Evolutionary conservation across 2,797 vertebrate genomes (phyloP), one percentile per base, ranked within the genome.

Genomic region (Adelosebastes latens): DNA sequence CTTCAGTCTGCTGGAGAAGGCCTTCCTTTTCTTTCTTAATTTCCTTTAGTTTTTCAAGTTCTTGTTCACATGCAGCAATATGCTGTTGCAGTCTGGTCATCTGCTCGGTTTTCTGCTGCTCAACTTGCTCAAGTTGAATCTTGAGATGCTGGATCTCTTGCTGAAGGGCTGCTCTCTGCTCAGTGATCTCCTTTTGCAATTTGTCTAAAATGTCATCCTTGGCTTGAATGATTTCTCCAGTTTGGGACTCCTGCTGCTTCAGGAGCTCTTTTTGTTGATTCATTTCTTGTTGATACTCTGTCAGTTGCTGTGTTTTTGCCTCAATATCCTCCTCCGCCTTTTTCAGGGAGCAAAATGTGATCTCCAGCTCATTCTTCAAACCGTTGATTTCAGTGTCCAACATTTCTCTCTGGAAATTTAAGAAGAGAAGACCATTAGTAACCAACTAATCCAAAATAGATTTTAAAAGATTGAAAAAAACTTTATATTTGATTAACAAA

Each of bases 241-340:
- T 46, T 42, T 84, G 61, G 8, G 62, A 62, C 29, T 80, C 52
- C 5, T 92, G 90, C 68, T 93, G 86, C 2, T 81, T 75, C 14
- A 97, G 81, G 42, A 80, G 86, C 13, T 94, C 92, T 20, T 91
- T 94, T 63, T 95, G 94, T 2, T 72, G 79, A 39, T 22, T 36
- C 1, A 91, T 82, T 77, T 93, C 88, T 58, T 90, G 58, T 18
- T 89, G 92, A 52, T 94, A 93, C 0, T 93, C 72, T 0, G 94
- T 86, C 14, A 96, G 53, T 56, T 94, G 90, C 8, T 88, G 84
- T 36, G 94, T 92, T 25, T 89, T 89, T 10, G 91, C 87, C 11
- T 81, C 58, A 77, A 95, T 95, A 58, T 97, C 96, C 2, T 88
- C 83, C 75, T 97, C 95, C 1, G 91, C 87, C 36, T 62, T 72